Base-by-base conservation (phyloP, 2,888 invertebrate genomes). In the Drosophila cracens region DNA sequence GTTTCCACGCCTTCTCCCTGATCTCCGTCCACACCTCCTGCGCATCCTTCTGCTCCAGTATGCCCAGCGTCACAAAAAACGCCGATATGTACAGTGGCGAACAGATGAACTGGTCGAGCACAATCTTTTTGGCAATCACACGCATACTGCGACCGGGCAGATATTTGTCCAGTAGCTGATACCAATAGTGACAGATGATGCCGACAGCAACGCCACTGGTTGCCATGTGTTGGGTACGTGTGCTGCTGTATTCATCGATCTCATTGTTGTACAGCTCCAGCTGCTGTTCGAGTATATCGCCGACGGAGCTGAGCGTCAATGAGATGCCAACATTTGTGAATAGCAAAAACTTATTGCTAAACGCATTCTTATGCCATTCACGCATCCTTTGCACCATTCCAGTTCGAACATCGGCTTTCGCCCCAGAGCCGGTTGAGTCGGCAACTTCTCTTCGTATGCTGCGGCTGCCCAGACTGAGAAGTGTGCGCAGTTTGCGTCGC, bases 101-200 rank as follows among this genome's bases (percentile, higher is more conserved):
- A 88, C 96, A 97, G 49, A 98, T 93, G 60, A 96, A 90, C 93
- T 98, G 98, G 93, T 98, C 98, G 33, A 97, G 90, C 2, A 97
- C 58, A 49, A 98, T 94, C 94, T 98, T 98, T 91, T 96, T 96
- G 8, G 95, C 78, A 1, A 97, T 96, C 85, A 95, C 94, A 13
- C 83, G 90, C 8, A 97, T 87, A 1, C 95, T 94, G 82, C 95
- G 94, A 2, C 97, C 97, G 2, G 97, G 95, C 43, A 97, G 93
- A 76, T 94, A 93, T 83, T 93, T 94, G 90, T 98, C 98, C 67
- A 98, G 93, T 75, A 95, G 94, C 67, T 95, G 94, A 91, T 98
- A 98, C 97, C 98, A 98, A 91, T 96, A 95, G 91, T 98, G 98
- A 88, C 97, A 96, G 34, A 97, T 94, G 11, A 96, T 92, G 31